Conservation (phyloP, 2,797 vertebrate species). For the Ceyx erithaca region DNA sequence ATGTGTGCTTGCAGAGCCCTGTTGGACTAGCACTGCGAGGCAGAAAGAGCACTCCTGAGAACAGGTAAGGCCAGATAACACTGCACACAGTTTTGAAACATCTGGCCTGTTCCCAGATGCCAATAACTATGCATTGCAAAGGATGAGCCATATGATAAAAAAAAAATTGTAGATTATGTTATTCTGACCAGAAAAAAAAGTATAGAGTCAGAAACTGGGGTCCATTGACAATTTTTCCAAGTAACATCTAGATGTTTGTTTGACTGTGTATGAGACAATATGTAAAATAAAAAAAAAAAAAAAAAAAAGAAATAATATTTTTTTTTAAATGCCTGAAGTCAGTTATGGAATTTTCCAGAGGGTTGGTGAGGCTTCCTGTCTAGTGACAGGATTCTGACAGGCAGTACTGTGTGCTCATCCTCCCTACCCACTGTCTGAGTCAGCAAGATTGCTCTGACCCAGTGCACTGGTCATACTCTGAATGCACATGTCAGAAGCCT, state of each 20-base stretch:
- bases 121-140: neutral
- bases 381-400: neutral
- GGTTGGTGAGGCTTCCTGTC: accelerated
- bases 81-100: neutral
- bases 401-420: neutral
- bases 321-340: neutral
- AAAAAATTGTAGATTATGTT: neutral
- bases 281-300: no score
- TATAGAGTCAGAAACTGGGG: neutral
- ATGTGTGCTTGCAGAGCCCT: accelerated
- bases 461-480: accelerated
- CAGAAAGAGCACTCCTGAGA: neutral
- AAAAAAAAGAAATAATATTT: no score
- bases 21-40: neutral
- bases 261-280: neutral
- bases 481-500: neutral
- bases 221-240: neutral
- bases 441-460: neutral
- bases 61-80: no score
- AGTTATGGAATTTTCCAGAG: neutral
- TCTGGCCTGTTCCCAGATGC: neutral
- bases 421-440: neutral
- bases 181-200: neutral
- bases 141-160: neutral
- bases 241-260: neutral